Percentiles rank a stretch among this genome's conserved stretches.
phyloP scores from a whole-genome alignment of 2,113 vertebrate species.

The Ancistrus triradiatus region DNA sequence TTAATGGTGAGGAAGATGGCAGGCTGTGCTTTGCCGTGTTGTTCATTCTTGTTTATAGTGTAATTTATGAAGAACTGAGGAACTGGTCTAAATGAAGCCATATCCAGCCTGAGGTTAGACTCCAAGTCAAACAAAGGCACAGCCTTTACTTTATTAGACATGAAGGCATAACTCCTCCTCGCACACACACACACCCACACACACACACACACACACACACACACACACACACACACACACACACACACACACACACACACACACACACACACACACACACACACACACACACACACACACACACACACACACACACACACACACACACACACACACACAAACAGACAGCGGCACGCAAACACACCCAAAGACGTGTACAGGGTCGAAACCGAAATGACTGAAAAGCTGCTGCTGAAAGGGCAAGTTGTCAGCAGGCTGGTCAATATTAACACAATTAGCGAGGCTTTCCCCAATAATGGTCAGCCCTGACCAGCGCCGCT shows the following conservation, averaged over 20 bases:
- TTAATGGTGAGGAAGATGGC: not conserved
- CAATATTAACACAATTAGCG: conserved; percentile 33
- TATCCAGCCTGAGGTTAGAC: not conserved
- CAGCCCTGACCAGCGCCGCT: not conserved
- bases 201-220: too few relatives aligned
- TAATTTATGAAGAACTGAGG: too few relatives aligned
- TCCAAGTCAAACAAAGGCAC: not conserved
- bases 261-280: too few relatives aligned
- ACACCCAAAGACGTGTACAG: not conserved
- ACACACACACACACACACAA: too few relatives aligned
- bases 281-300: too few relatives aligned
- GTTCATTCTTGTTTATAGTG: too few relatives aligned
- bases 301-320: too few relatives aligned
- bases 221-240: too few relatives aligned
- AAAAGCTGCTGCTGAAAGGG: conserved; percentile 19
- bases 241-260: too few relatives aligned
- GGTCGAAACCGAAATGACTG: conserved; percentile 1
- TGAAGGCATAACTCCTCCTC: not conserved
- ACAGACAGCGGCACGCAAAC: not conserved
- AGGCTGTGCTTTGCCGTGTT: too few relatives aligned
- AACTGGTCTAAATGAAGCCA: too few relatives aligned
- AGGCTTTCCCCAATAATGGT: conserved; percentile 30
- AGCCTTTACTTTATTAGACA: conserved; percentile 4
- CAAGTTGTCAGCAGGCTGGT: conserved; percentile 18
- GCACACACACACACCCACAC: too few relatives aligned